phyloP scores from a whole-genome alignment of 2,113 vertebrate genomes.

The Capricornis sumatraensis region DNA sequence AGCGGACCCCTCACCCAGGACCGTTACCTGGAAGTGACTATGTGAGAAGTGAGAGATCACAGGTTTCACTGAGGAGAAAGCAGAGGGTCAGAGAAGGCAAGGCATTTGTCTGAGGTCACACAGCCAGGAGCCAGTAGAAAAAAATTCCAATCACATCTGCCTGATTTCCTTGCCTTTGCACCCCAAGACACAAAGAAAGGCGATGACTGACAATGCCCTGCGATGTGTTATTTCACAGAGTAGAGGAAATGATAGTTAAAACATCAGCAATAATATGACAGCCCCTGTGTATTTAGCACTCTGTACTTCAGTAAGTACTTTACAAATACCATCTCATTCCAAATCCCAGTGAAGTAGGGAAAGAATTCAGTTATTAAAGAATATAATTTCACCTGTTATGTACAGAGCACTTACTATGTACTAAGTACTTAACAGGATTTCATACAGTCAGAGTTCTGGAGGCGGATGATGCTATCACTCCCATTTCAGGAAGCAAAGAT shows the following conservation, averaged over 20 bases:
- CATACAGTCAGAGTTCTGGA: not conserved
- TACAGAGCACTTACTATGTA: not conserved
- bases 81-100: not conserved
- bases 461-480: not conserved
- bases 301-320: not conserved
- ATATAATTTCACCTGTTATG: not conserved
- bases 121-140: not conserved
- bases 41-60: not conserved
- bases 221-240: not conserved
- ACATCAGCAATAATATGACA: not conserved
- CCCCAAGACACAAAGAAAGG: not conserved
- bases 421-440: not conserved
- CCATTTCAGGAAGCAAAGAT: slow-evolving; percentile 11
- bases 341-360: not conserved
- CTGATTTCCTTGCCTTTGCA: not conserved
- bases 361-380: not conserved
- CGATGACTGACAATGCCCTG: no score
- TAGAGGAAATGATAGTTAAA: not conserved
- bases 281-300: not conserved
- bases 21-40: not conserved
- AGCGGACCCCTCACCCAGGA: not conserved
- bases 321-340: not conserved
- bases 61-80: not conserved
- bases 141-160: not conserved
- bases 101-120: not conserved